phyloP scores from a whole-genome alignment of 2,113 vertebrate species.

The Corythoichthys intestinalis region DNA sequence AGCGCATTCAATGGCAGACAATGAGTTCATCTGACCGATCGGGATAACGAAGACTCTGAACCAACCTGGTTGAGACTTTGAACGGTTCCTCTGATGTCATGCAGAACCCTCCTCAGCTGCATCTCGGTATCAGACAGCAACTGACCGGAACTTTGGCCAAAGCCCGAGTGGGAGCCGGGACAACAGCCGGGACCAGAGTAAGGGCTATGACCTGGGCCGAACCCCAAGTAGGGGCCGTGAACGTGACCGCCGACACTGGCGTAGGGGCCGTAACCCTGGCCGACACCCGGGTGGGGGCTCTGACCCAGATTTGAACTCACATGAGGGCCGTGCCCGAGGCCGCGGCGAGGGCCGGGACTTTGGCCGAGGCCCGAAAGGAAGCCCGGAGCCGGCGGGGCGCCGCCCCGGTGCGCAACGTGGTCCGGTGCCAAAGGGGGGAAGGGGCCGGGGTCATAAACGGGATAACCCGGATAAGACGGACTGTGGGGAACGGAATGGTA shows the following conservation, averaged over 20 bases:
- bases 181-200: conserved; percentile 3
- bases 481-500: conserved; percentile 24
- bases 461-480: conserved; percentile 28
- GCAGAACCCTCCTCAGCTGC: conserved; percentile 90
- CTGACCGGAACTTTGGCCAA: not conserved
- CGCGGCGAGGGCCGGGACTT: conserved; percentile 5
- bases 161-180: conserved; percentile 3
- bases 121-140: conserved; percentile 81
- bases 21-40: not conserved
- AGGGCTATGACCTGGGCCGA: not conserved
- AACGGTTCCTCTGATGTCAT: conserved; percentile 87
- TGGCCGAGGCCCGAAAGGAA: not conserved
- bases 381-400: not conserved
- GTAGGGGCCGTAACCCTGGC: not conserved
- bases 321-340: not conserved
- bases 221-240: not conserved
- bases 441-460: conserved; percentile 24
- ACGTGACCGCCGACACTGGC: not conserved
- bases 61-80: conserved; percentile 87
- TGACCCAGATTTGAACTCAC: conserved; percentile 2
- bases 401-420: conserved; percentile 1
- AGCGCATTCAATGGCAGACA: no score
- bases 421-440: conserved; percentile 12
- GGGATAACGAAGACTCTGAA: not conserved
- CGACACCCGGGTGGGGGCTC: conserved; percentile 2